Evolutionary conservation across 2,113 vertebrate genomes (phyloP).

Genomic region (Erythrocercus mccallii): DNA sequence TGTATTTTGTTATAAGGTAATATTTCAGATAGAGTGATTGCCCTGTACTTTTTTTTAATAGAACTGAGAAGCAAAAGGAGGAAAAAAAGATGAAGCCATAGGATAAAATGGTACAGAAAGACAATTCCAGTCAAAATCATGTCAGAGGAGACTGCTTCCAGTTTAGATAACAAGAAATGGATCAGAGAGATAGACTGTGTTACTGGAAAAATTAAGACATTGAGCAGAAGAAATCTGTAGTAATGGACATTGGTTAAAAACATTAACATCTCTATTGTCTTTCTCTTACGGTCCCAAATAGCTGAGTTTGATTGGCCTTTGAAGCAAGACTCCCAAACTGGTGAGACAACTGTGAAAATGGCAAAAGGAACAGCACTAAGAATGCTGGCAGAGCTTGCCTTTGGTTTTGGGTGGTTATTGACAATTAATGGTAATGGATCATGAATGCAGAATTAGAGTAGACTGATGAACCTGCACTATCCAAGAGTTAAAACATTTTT

Average conservation of each 20-base stretch:
- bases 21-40: neutral
- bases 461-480: neutral
- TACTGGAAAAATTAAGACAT: neutral
- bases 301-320: neutral
- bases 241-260: neutral
- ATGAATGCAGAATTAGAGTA: neutral
- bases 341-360: neutral
- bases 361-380: neutral
- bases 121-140: neutral
- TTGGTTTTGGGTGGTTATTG: neutral
- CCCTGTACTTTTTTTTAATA: neutral
- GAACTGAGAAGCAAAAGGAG: neutral
- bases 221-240: neutral
- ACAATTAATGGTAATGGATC: neutral
- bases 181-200: neutral
- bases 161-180: neutral
- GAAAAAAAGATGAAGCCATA: neutral
- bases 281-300: neutral
- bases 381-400: neutral
- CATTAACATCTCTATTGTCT: neutral
- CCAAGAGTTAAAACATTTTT: neutral
- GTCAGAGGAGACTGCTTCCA: neutral
- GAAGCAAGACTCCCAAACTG: neutral
- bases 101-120: neutral
- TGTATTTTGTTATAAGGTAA: neutral